A percentile compares a stretch with the other conserved stretches of the same genome.
phyloP scores from a whole-genome alignment of 2,797 vertebrate species.

The Tamandua tetradactyla region DNA sequence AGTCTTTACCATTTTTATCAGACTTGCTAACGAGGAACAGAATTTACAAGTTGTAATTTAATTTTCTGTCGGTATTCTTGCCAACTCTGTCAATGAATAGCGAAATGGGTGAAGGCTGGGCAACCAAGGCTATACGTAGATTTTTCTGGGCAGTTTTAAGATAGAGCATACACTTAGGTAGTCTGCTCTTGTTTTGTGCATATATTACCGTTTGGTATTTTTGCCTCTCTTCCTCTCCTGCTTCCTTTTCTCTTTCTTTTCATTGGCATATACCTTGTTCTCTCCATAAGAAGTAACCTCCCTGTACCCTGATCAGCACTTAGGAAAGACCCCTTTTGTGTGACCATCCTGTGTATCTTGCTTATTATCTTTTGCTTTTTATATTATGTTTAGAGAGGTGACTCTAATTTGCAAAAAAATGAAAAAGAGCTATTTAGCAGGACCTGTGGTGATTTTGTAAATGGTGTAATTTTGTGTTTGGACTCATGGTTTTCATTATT shows the following conservation, averaged over 20 bases:
- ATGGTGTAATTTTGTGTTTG: background rate
- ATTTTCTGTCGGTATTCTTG: constrained; percentile 51
- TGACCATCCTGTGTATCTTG: background rate
- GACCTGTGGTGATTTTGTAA: background rate
- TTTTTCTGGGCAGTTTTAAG: constrained; percentile 30
- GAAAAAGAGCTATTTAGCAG: constrained; percentile 3
- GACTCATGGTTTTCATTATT: background rate
- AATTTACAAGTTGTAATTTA: constrained; percentile 26
- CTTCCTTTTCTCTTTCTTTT: background rate
- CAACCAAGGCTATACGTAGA: background rate
- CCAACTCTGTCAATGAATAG: background rate
- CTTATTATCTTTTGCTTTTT: background rate
- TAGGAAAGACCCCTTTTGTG: background rate
- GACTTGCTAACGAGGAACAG: constrained; percentile 24
- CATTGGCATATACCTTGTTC: background rate
- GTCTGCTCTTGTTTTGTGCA: background rate
- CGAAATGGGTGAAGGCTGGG: constrained; percentile 1
- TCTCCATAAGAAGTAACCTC: background rate
- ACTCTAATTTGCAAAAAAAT: background rate
- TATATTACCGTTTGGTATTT: background rate
- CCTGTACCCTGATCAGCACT: background rate
- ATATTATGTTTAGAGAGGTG: background rate
- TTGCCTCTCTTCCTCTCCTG: background rate
- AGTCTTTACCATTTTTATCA: constrained; percentile 25
- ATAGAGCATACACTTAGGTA: background rate